A percentile compares a stretch with the other conserved stretches of the same genome.
Evolutionary conservation across 2,113 vertebrate species (phyloP).

Genomic region (Oophaga pumilio): DNA sequence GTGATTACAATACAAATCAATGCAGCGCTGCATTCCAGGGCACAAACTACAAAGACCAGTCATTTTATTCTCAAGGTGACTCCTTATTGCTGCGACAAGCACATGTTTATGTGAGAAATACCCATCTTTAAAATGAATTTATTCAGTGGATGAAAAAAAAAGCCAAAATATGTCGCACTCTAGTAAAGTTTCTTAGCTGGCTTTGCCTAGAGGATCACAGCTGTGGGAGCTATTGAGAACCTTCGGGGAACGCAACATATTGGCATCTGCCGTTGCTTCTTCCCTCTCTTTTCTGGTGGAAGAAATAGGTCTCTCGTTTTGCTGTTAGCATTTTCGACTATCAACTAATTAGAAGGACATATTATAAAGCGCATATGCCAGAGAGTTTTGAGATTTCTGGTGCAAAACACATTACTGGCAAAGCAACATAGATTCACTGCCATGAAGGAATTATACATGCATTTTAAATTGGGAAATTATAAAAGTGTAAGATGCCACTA

Average conservation of each 20-base stretch:
- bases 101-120: background rate
- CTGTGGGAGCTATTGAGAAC: slow-evolving; percentile 47
- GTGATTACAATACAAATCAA: slow-evolving; percentile 48
- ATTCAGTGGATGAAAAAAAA: background rate
- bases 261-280: slow-evolving; percentile 41
- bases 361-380: slow-evolving; percentile 56
- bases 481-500: slow-evolving; percentile 48
- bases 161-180: background rate
- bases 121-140: slow-evolving; percentile 18
- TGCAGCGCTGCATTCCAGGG: slow-evolving; percentile 41
- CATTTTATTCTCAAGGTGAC: slow-evolving; percentile 28
- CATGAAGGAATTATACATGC: slow-evolving; percentile 51
- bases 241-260: slow-evolving; percentile 35
- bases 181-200: slow-evolving; percentile 29
- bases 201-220: slow-evolving; percentile 38
- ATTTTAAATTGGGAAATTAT: slow-evolving; percentile 48
- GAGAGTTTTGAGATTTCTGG: slow-evolving; percentile 43
- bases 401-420: slow-evolving; percentile 54
- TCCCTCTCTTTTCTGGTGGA: slow-evolving; percentile 51
- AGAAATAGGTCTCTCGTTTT: slow-evolving; percentile 45
- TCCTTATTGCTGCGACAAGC: background rate
- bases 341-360: slow-evolving; percentile 55
- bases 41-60: slow-evolving; percentile 48
- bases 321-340: slow-evolving; percentile 53
- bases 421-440: slow-evolving; percentile 39